Base-by-base conservation (phyloP, 2,797 vertebrate species). In the Forpus xanthops region DNA sequence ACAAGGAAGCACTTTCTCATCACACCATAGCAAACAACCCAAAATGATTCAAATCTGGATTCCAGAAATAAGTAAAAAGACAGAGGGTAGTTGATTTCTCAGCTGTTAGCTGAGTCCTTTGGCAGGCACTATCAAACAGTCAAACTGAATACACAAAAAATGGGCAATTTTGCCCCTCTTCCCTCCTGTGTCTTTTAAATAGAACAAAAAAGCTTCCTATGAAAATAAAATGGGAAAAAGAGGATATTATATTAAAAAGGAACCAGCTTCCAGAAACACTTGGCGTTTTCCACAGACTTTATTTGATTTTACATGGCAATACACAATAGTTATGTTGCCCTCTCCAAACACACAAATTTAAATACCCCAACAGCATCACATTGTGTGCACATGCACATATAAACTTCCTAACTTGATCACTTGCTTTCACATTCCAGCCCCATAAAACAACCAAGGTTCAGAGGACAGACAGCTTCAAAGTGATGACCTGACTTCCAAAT, bases 301-400 rank as follows among this genome's bases (percentile, higher is more conserved):
- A 98, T 97, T 98, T 89, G 90, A 53, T 93, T 95, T 96, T 79
- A 93, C 91, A 92, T 90, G 91, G 93, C 91, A 96, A 97, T 96
- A 97, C 90, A 96, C 90, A 97, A 91, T 66, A 95, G 68, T 91
- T 78, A 82, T 1, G 3, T 10, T 76, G 78, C 80, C 91, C 73
- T 93, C 92, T 83, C 83, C 93, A 68, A 65, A 81, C 33, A 94
- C 79, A 89, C 70, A 28, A 27, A 23, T 66, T 16, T 37, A 78
- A 87, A 85, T 64, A 81, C 37, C 58, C 62, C 5, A 11, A 66
- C 0, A 1, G 60, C 27, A 92, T 4, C 6, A 45, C 6, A 45
- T 0, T 8, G 75, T 28, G 66, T 56, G 49, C 81, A 83, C 75
- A 66, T 4, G 30, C 1, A 0, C 74, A 60, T 20, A n/a, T 24